Percentiles rank a stretch among this genome's conserved stretches.
phyloP scores from a whole-genome alignment of 2,113 vertebrate species.

The Amblyornis subalaris region DNA sequence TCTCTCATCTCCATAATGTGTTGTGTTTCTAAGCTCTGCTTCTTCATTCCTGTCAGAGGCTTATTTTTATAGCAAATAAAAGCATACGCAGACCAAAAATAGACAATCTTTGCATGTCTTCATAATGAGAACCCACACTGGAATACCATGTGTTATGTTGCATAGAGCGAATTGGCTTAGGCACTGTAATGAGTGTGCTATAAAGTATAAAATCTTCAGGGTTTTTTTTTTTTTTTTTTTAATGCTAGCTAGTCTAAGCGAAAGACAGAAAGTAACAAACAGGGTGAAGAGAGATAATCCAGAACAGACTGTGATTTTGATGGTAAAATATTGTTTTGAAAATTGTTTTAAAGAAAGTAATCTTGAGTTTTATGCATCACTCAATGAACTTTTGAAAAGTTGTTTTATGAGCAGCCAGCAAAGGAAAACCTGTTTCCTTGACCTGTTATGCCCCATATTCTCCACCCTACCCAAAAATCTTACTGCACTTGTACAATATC shows the following conservation, averaged over 20 bases:
- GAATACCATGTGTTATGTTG: not conserved
- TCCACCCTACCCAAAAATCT: not conserved
- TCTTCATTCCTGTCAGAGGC: not conserved
- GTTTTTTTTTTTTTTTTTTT: not conserved
- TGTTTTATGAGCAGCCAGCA: not conserved
- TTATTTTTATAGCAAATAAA: not conserved
- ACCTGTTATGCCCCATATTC: not conserved
- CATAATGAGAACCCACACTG: not conserved
- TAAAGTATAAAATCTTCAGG: not conserved
- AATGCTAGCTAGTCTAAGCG: not conserved
- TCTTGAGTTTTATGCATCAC: not conserved
- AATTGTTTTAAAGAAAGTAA: not conserved
- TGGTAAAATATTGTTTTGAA: not conserved
- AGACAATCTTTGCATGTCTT: not conserved
- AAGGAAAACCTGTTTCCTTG: not conserved
- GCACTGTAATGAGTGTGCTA: not conserved
- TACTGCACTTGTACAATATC: rapidly evolving
- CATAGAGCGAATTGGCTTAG: not conserved
- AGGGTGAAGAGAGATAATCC: not conserved
- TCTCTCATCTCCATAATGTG: not conserved
- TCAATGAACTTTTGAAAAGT: not conserved
- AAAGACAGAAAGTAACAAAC: not conserved
- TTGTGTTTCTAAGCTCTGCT: not conserved
- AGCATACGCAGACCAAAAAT: not conserved
- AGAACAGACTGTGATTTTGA: not conserved